Evolutionary conservation across 2,888 invertebrate genomes (phyloP).

Genomic region (Sabatieria punctata): DNA sequence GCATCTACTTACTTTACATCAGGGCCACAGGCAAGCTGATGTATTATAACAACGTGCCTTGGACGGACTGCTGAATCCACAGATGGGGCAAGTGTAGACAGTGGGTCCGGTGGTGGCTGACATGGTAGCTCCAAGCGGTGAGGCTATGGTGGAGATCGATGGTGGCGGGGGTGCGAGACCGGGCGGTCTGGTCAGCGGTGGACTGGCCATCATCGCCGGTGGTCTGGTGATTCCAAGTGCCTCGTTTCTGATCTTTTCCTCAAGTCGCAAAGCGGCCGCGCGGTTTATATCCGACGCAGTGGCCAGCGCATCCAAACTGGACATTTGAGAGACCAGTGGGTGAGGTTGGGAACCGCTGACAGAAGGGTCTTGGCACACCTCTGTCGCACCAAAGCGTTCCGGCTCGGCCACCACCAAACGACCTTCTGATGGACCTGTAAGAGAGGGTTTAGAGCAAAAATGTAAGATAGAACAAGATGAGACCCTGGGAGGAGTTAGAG

Average conservation of each 20-base stretch:
- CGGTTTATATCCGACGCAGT: not conserved
- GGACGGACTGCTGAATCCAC: constrained; percentile 34
- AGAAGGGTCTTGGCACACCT: too few relatives aligned
- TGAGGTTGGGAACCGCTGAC: too few relatives aligned
- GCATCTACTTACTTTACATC: too few relatives aligned
- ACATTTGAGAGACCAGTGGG: too few relatives aligned
- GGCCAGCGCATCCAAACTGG: not conserved
- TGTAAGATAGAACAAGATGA: too few relatives aligned
- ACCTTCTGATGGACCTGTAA: too few relatives aligned
- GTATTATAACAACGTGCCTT: too few relatives aligned
- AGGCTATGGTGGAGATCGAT: not conserved
- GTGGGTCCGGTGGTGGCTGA: constrained; percentile 3
- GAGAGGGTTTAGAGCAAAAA: too few relatives aligned
- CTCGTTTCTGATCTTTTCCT: not conserved
- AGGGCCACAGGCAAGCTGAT: too few relatives aligned
- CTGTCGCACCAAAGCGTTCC: too few relatives aligned
- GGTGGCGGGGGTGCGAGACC: not conserved
- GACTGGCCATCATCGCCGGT: not conserved
- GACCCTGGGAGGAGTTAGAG: too few relatives aligned
- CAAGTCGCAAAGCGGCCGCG: not conserved
- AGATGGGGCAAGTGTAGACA: constrained; percentile 35
- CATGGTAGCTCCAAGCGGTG: not conserved
- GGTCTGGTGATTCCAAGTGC: not conserved
- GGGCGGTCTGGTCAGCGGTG: not conserved
- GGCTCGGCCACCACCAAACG: too few relatives aligned